Percentiles rank a stretch among this genome's conserved stretches.
phyloP scores from a whole-genome alignment of 35 echinoderm and acorn worm genomes.

The Lytechinus variegatus region DNA sequence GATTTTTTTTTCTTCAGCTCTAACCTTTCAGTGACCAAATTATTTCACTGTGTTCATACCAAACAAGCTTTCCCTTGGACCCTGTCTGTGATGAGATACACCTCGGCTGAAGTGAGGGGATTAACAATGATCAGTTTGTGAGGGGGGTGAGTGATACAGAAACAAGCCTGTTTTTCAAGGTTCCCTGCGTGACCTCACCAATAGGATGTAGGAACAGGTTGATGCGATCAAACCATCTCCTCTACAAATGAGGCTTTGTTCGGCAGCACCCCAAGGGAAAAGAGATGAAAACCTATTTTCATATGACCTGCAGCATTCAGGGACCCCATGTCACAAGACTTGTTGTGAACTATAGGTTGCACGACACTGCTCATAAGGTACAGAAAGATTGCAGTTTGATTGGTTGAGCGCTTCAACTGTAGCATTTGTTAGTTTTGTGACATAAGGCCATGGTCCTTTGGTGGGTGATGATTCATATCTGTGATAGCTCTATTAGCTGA shows the following conservation, averaged over 20 bases:
- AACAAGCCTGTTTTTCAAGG: conserved; percentile 2
- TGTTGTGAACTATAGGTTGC: too few species aligned
- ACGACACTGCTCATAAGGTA: too few species aligned
- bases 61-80: neutral
- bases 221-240: neutral
- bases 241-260: neutral
- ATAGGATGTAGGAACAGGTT: neutral
- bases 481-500: too few species aligned
- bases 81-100: neutral
- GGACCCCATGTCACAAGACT: too few species aligned
- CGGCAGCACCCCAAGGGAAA: neutral
- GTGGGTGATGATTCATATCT: too few species aligned
- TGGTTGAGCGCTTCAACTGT: too few species aligned
- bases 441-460: too few species aligned
- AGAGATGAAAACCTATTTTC: neutral
- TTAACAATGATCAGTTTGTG: neutral
- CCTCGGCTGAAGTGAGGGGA: neutral
- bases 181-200: neutral
- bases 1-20: neutral
- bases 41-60: neutral
- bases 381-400: too few species aligned
- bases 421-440: too few species aligned
- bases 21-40: neutral
- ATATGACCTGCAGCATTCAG: neutral
- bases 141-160: neutral